These are phyloP conservation scores for Cottus gobio DNA, from an alignment of 2,113 vertebrate genomes.

Conservation along the genomic window DNA sequence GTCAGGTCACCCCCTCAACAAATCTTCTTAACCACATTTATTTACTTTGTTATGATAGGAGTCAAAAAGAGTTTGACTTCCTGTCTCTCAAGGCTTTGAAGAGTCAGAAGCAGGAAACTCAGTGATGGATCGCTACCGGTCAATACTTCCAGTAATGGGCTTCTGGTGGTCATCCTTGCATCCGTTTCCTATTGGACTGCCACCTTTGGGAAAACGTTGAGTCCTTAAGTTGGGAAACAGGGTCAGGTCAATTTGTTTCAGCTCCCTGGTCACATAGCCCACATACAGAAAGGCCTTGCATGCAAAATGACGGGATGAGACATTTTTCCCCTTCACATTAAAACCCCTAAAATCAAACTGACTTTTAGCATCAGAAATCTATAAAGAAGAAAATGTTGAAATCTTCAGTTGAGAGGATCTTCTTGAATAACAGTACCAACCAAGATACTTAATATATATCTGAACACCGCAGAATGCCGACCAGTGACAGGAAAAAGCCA, in stretches of 20 bases:
- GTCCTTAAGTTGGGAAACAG: neutral
- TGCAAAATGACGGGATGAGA: neutral
- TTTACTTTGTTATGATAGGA: constrained; percentile 17
- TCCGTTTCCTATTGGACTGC: constrained; percentile 21
- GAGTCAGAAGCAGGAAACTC: constrained; percentile 45
- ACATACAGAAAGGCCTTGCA: neutral
- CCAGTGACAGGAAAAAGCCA: neutral
- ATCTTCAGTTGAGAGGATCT: neutral
- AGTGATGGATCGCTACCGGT: constrained; percentile 27
- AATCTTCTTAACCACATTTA: constrained; percentile 5
- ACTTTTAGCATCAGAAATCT: neutral
- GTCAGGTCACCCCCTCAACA: neutral
- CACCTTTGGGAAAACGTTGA: constrained; percentile 15
- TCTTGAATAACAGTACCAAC: neutral
- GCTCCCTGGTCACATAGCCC: neutral
- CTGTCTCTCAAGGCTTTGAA: constrained; percentile 50
- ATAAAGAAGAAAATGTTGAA: neutral
- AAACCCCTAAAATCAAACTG: neutral
- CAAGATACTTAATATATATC: neutral
- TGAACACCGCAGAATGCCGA: neutral
- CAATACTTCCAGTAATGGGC: constrained; percentile 10
- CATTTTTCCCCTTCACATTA: neutral
- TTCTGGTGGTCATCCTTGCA: constrained; percentile 39
- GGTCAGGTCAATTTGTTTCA: constrained; percentile 34
- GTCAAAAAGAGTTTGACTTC: constrained; percentile 27